Evolutionary conservation across 2,888 invertebrate genomes (phyloP), one percentile per base, ranked within the genome.

Genomic region (Kryphioiulus occultus): DNA sequence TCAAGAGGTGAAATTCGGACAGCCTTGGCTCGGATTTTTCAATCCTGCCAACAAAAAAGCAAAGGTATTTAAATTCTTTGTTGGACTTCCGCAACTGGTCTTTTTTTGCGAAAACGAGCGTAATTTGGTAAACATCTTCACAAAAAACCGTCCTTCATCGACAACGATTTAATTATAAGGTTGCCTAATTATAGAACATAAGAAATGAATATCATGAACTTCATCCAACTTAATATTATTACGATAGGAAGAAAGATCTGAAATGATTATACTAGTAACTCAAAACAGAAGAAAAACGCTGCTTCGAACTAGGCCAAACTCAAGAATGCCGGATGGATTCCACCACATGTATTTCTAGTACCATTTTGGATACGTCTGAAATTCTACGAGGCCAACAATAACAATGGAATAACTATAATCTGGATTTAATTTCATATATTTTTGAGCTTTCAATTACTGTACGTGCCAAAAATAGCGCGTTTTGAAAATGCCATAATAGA

Each of bases 1-100:
- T 59, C 3, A n/a, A n/a, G 19, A 59, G 59, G 59, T n/a, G n/a
- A 44, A 59, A 59, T n/a, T 59, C 59, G n/a, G 59, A 59, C 59
- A 59, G n/a, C 59, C 59, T 59, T 59, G 59, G 59, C n/a, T 59
- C 59, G 59, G n/a, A 59, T 59, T 59, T 59, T 59, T n/a, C 19
- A 59, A n/a, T 59, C 59, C n/a, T 59, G n/a, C 19, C 5, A n/a
- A 9, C 59, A 59, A 59, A 59, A 59, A 59, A 59, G n/a, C 59
- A n/a, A 59, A 59, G n/a, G 19, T 59, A 59, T 59, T 59, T 59
- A 1, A n/a, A 59, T 59, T 59, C 59, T n/a, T 59, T 59, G 59
- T 59, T 59, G n/a, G n/a, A 59, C 59, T 59, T 59, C 59, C 59
- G 59, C 59, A 59, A 59, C 59, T 7, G 0, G 12, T 59, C 19